Base-by-base conservation (phyloP, 2,888 invertebrate species). In the Oligia fasciuncula region DNA sequence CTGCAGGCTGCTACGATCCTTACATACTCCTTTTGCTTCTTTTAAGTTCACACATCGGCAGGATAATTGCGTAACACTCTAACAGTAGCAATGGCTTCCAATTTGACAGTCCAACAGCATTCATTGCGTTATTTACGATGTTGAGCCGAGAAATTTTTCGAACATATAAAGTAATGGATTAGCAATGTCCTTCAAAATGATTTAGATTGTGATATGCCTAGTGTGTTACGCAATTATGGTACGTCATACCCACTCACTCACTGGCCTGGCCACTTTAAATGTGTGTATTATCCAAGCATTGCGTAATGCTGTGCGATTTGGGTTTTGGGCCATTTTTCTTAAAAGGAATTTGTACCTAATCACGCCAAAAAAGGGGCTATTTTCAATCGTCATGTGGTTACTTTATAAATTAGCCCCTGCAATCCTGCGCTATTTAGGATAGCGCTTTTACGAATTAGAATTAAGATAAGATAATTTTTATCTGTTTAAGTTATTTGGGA, bases 261-360 rank as follows among this genome's bases (percentile, higher is more conserved):
- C 13, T 49, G 49, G 14, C 49, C 49, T 49, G 49, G 49, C 14
- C 49, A 49, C 49, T 49, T 14, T 46, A 46, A 0, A 49, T 14
- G 46, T 60, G 29, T 81, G 46, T 69, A 40, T 49, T 54, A 62
- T 62, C n/a, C 60, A 67, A 49, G 70, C 35, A 40, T 70, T 77
- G 54, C 49, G 1, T 43, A 70, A 66, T 60, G 14, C 14, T 23
- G 43, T 63, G 11, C 19, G 23, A 35, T 73, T 35, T 65, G 57
- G 57, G 29, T 73, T 35, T 23, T 35, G 14, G 8, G 49, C 11
- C 1, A 46, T 2, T 75, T 51, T 65, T 35, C 2, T 54, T 17
- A n/a, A 2, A 2, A 35, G 14, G 29, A 43, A 2, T 40, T 43
- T 13, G n/a, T 19, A n/a, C 14, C 23, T 66, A 14, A 29, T 43